Evolutionary conservation across 2,888 invertebrate species (phyloP).

Genomic region (Synanthedon formicaeformis): DNA sequence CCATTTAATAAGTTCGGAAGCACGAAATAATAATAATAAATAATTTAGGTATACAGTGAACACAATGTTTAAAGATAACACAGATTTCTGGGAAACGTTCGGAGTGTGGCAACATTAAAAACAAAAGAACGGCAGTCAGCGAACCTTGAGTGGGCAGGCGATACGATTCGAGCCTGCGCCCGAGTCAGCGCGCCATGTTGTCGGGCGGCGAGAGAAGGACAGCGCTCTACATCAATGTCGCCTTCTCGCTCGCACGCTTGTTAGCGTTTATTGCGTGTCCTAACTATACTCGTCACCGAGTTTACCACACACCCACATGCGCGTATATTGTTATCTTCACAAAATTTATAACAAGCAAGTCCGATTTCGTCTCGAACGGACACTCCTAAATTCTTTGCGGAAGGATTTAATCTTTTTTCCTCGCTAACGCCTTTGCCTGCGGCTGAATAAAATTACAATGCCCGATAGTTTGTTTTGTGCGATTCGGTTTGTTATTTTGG

Average conservation of each 20-base stretch:
- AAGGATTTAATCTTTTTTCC: conserved; percentile 50
- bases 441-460: conserved; percentile 43
- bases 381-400: conserved; percentile 67
- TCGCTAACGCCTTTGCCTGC: conserved; percentile 27
- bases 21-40: neutral
- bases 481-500: conserved; percentile 42
- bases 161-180: conserved; percentile 76
- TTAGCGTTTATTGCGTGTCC: conserved; percentile 69
- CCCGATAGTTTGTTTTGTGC: conserved; percentile 38
- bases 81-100: conserved; percentile 15
- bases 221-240: conserved; percentile 28
- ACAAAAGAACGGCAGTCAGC: conserved; percentile 73
- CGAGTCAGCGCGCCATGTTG: conserved; percentile 70
- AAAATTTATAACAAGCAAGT: conserved; percentile 68
- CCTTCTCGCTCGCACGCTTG: conserved; percentile 57
- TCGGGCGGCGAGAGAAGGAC: conserved; percentile 41
- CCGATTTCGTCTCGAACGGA: conserved; percentile 57
- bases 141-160: conserved; percentile 74
- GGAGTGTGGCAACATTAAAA: conserved; percentile 59
- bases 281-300: conserved; percentile 68
- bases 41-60: neutral
- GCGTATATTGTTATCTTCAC: conserved; percentile 64
- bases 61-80: neutral
- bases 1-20: neutral
- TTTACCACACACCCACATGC: conserved; percentile 64